These are phyloP conservation scores for Lagodon rhomboides DNA, from an alignment of 2,797 vertebrate species.

Conservation along the genomic window DNA sequence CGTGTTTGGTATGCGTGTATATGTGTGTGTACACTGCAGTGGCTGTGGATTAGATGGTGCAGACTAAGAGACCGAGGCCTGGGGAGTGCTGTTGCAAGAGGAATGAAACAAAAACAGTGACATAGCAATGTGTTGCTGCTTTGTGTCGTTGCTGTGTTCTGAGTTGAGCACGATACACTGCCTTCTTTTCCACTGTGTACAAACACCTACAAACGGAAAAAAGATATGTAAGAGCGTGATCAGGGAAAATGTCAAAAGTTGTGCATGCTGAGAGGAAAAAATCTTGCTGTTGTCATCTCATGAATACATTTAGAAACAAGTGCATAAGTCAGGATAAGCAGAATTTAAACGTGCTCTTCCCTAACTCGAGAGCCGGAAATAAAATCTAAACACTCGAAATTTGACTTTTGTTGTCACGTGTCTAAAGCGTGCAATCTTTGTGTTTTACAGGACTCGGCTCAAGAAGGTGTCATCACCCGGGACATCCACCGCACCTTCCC, in stretches of 20 bases:
- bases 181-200: background rate
- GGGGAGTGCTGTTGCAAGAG: constrained; percentile 25
- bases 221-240: background rate
- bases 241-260: background rate
- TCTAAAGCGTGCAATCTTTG: constrained; percentile 1
- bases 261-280: background rate
- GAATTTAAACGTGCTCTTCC: background rate
- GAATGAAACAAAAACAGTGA: constrained; percentile 33
- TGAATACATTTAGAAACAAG: background rate
- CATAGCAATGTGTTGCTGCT: constrained; percentile 26
- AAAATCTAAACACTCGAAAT: background rate
- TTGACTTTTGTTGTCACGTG: background rate
- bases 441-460: constrained; percentile 90
- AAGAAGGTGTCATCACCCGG: constrained; percentile 95
- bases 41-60: constrained; percentile 45
- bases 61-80: constrained; percentile 40
- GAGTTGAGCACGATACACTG: background rate
- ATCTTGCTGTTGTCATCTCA: background rate
- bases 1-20: constrained; percentile 28
- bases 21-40: constrained; percentile 41
- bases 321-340: background rate
- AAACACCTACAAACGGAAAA: constrained; percentile 14
- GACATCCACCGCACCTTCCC: constrained; percentile 99
- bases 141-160: constrained; percentile 16
- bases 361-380: background rate